phyloP scores from a whole-genome alignment of 2,797 vertebrate species.

The Cynopterus sphinx region DNA sequence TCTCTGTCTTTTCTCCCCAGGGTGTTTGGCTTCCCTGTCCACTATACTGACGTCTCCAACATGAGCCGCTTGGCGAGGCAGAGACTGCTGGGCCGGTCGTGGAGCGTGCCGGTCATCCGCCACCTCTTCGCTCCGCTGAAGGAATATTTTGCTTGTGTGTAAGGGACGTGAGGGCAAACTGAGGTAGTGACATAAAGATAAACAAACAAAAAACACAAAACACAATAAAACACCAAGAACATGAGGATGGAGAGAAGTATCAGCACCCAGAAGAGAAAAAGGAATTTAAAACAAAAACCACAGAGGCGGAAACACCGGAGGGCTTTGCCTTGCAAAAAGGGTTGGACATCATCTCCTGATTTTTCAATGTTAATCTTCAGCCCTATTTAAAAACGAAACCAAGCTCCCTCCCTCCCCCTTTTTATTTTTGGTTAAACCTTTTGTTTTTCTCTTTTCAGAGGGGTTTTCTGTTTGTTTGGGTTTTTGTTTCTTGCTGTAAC shows the following conservation, averaged over 20 bases:
- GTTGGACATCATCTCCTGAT: conserved; percentile 92
- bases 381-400: conserved; percentile 90
- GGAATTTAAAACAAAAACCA: conserved; percentile 82
- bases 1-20: conserved; percentile 80
- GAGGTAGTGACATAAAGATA: conserved; percentile 87
- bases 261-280: conserved; percentile 85
- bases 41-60: conserved; percentile 99
- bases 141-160: conserved; percentile 98
- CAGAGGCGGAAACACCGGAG: conserved; percentile 81
- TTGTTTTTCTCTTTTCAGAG: conserved; percentile 96
- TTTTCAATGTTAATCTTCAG: conserved; percentile 93
- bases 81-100: conserved; percentile 97
- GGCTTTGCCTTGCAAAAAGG: conserved; percentile 84
- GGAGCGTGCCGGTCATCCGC: conserved; percentile 98
- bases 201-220: conserved; percentile 72
- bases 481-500: conserved; percentile 87
- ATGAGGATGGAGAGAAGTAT: conserved; percentile 85
- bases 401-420: background rate
- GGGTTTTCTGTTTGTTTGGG: conserved; percentile 88
- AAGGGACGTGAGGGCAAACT: conserved; percentile 87
- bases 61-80: conserved; percentile 99
- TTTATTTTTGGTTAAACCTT: conserved; percentile 88
- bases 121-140: conserved; percentile 99
- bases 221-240: conserved; percentile 86
- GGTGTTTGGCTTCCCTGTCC: conserved; percentile 97